Base-by-base conservation (phyloP, 2,797 vertebrate species). In the Protonibea diacanthus region DNA sequence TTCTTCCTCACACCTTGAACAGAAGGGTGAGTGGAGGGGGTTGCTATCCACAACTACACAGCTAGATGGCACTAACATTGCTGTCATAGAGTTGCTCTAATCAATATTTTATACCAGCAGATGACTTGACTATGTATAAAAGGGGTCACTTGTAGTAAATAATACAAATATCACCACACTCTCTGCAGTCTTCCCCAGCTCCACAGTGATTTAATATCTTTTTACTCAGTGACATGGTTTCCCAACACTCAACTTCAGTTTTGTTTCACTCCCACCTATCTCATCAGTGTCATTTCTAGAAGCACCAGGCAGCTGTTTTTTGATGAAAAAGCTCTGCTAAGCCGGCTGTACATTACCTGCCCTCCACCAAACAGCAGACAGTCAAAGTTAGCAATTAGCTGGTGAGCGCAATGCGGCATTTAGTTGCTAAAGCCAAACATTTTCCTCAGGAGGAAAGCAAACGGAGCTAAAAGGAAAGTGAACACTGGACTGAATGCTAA, bases 351-450 rank as follows among this genome's bases (percentile, higher is more conserved):
- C 12, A 65, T 13, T 33, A 6, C 42, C 15, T 27, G 25, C 61
- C 18, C 23, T 29, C 23, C 9, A 27, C 12, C 13, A 10, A 44
- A 17, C 59, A 61, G 40, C 61, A 48, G 17, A 27, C 20, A 65
- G 27, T 51, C 48, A 66, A 38, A 52, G 20, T 13, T 17, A 66
- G 62, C 55, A 29, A 57, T 57, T 57, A 55, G 13, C 52, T 12
- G 20, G 21, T 25, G 51, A 25, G 13, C 8, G 21, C 3, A 29
- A 3, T 56, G 14, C 15, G 3, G 15, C 25, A 63, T 48, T 5
- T 20, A 48, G 40, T 38, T 11, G n/a, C 20, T 42, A 12, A 42
- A 60, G 3, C 59, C 38, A 65, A 1, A 21, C 7, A 65, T 48
- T 48, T 48, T 4, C 10, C 45, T 52, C n/a, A 23, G 40, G n/a